Conservation (phyloP, 2,888 invertebrate species). For the Onchidella celtica region DNA sequence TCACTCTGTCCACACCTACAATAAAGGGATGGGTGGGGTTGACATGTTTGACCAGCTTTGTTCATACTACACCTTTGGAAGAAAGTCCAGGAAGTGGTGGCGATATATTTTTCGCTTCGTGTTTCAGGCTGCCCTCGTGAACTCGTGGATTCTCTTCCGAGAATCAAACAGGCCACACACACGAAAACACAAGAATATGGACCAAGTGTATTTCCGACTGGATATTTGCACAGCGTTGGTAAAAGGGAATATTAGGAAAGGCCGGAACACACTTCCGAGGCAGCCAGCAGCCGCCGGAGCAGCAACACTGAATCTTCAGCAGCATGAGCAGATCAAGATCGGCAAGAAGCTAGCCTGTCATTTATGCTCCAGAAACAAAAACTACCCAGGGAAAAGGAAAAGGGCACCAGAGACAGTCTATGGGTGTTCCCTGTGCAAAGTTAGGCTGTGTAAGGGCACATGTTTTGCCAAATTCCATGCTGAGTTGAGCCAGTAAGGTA, state of each 20-base stretch:
- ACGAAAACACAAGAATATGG: not conserved
- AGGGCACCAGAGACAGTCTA: not conserved
- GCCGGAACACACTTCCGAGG: not conserved
- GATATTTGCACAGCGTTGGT: not conserved
- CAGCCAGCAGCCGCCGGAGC: not conserved
- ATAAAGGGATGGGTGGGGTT: constrained; percentile 7
- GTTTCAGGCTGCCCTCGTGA: constrained; percentile 6
- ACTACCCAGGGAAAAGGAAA: not conserved
- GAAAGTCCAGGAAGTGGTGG: constrained; percentile 22
- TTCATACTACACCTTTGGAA: constrained; percentile 21
- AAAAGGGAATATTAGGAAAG: not conserved
- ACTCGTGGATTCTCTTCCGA: not conserved
- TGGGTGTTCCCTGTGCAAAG: not conserved
- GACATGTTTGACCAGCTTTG: constrained; percentile 15
- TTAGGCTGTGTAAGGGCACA: not conserved
- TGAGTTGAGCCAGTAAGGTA: no score
- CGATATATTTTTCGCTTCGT: constrained; percentile 6
- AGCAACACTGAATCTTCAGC: not conserved
- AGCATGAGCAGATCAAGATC: not conserved
- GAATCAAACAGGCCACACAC: not conserved
- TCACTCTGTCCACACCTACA: not conserved
- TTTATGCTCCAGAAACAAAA: not conserved
- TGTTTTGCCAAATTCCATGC: not conserved
- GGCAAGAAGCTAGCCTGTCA: not conserved
- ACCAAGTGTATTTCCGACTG: not conserved